Conservation (phyloP, 2,113 vertebrate genomes). For the Leptosomus discolor region DNA sequence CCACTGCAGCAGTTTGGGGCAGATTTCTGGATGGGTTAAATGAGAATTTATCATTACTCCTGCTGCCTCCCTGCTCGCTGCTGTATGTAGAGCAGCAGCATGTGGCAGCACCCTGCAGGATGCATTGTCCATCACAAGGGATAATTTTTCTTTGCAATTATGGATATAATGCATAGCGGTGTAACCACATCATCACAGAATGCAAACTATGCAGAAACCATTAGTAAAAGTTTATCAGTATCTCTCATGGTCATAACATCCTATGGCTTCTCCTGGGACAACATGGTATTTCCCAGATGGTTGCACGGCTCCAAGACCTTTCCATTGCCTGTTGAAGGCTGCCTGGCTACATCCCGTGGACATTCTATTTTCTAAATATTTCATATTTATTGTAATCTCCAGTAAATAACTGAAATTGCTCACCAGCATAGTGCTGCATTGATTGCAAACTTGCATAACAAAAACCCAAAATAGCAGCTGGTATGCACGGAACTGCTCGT, state of each 20-base stretch:
- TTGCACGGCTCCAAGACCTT: not conserved
- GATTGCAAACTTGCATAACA: not conserved
- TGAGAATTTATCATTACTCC: not conserved
- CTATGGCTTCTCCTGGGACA: constrained; percentile 16
- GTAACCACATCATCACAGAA: constrained; percentile 35
- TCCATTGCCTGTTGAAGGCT: not conserved
- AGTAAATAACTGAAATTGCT: constrained; percentile 32
- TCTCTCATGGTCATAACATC: not conserved
- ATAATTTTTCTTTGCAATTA: not conserved
- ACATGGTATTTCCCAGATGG: not conserved
- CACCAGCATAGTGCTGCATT: not conserved
- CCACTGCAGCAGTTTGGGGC: not conserved
- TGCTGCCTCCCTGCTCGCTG: constrained; percentile 10
- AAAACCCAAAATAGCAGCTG: not conserved
- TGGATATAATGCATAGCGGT: not conserved
- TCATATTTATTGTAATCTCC: not conserved
- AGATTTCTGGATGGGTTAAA: constrained; percentile 2
- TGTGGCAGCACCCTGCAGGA: not conserved
- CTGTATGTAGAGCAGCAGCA: not conserved
- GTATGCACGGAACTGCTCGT: not conserved
- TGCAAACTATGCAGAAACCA: constrained; percentile 33
- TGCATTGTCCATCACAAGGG: not conserved
- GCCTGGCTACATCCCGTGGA: not conserved
- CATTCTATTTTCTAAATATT: not conserved
- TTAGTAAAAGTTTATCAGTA: constrained; percentile 14